These are phyloP conservation scores for Siniperca obscura DNA, from an alignment of 2,797 vertebrate genomes.

Conservation along the genomic window DNA sequence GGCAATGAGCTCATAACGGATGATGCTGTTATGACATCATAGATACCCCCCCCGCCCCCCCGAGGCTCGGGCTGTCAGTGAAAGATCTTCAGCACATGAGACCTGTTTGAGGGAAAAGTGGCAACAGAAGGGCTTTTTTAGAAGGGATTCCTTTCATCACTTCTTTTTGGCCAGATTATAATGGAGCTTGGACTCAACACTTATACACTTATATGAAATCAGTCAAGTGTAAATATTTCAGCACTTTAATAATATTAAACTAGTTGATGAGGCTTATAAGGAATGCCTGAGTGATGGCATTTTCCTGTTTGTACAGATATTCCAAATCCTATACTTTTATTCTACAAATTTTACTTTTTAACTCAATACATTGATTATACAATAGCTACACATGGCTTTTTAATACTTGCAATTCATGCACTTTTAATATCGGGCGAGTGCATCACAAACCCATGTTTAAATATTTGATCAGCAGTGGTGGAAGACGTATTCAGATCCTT, in stretches of 20 bases:
- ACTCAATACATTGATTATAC: background rate
- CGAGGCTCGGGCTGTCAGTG: slow-evolving; percentile 6
- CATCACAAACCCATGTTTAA: slow-evolving; percentile 1
- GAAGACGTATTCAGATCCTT: background rate
- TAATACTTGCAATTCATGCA: background rate
- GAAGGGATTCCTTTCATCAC: background rate
- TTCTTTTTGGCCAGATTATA: background rate
- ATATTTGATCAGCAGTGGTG: slow-evolving; percentile 12
- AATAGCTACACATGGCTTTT: background rate
- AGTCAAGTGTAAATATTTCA: slow-evolving; percentile 7
- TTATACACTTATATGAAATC: background rate
- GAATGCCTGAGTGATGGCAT: background rate
- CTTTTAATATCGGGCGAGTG: background rate
- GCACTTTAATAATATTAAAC: background rate
- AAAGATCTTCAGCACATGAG: background rate
- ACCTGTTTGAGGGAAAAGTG: background rate
- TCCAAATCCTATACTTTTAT: background rate
- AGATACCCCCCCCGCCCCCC: slow-evolving; percentile 10
- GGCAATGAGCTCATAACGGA: slow-evolving; percentile 51
- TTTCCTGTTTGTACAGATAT: slow-evolving; percentile 13
- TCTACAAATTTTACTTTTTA: background rate
- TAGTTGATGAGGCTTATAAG: background rate
- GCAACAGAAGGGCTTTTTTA: background rate
- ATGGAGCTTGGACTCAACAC: background rate
- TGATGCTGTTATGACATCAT: slow-evolving; percentile 54